Conservation (phyloP, 2,797 vertebrate species). For the Eulemur mongoz region DNA sequence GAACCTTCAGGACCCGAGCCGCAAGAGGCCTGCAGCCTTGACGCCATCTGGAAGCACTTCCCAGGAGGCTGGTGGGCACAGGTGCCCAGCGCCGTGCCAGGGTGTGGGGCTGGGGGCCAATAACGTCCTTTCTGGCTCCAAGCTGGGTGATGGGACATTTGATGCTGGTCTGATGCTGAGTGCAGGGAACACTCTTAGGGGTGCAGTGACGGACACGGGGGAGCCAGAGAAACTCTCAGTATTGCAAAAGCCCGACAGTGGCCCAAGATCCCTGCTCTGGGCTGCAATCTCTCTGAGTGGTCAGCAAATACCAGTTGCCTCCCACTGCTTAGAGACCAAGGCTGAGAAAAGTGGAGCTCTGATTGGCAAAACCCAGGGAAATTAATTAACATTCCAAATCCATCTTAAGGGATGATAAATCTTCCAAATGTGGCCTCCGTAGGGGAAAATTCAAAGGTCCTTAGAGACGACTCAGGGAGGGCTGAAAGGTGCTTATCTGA, state of each 20-base stretch:
- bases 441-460: neutral
- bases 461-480: neutral
- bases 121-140: neutral
- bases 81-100: neutral
- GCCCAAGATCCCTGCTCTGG: neutral
- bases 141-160: neutral
- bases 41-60: neutral
- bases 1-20: neutral
- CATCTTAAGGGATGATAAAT: neutral
- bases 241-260: neutral
- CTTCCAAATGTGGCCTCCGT: neutral
- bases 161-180: neutral
- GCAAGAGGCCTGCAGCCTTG: neutral
- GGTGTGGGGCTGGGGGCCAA: neutral
- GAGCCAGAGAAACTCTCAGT: neutral
- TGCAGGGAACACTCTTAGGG: neutral
- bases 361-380: neutral
- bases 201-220: rapidly evolving
- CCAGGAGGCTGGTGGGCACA: neutral
- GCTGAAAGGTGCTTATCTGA: neutral
- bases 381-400: neutral
- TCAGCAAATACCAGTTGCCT: neutral
- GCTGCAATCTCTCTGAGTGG: neutral
- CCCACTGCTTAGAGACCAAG: neutral
- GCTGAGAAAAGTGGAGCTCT: neutral